Evolutionary conservation across 2,888 invertebrate genomes (phyloP).

Genomic region (Tuberolachnus salignus): DNA sequence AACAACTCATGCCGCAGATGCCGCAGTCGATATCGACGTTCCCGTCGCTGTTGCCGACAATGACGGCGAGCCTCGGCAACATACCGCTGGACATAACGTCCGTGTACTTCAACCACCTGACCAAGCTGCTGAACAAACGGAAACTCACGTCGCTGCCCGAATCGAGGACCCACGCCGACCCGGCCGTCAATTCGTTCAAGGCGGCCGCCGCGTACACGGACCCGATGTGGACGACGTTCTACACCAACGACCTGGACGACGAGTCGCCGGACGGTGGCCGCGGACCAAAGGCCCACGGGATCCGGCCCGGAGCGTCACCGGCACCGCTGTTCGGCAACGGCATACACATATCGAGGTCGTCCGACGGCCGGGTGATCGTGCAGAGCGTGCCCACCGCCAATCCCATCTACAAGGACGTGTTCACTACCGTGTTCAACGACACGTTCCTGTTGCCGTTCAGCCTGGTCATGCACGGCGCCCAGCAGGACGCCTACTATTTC

Average conservation of each 20-base stretch:
- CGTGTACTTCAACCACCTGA: conserved; percentile 77
- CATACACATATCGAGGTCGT: conserved; percentile 81
- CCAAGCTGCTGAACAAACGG: conserved; percentile 78
- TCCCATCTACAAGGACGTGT: conserved; percentile 88
- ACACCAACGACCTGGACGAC: conserved; percentile 44
- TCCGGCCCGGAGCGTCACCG: conserved; percentile 68
- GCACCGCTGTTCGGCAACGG: conserved; percentile 84
- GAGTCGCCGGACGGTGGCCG: conserved; percentile 11
- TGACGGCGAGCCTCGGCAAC: conserved; percentile 60
- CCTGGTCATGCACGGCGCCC: conserved; percentile 84
- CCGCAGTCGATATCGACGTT: conserved; percentile 70
- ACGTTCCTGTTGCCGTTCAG: conserved; percentile 86
- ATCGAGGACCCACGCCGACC: conserved; percentile 51
- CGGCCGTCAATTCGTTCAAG: conserved; percentile 48
- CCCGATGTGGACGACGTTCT: conserved; percentile 57
- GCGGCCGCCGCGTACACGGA: conserved; percentile 40
- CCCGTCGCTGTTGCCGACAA: conserved; percentile 65
- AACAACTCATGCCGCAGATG: conserved; percentile 85
- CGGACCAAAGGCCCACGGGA: conserved; percentile 34
- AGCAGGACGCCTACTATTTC: conserved; percentile 91
- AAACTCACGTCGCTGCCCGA: conserved; percentile 59
- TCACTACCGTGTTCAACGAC: conserved; percentile 89
- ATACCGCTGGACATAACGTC: conserved; percentile 79
- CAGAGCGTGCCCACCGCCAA: conserved; percentile 85
- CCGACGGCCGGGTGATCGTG: conserved; percentile 79